phyloP scores from a whole-genome alignment of 1,140 invertebrate genomes.

The Physella acuta region DNA sequence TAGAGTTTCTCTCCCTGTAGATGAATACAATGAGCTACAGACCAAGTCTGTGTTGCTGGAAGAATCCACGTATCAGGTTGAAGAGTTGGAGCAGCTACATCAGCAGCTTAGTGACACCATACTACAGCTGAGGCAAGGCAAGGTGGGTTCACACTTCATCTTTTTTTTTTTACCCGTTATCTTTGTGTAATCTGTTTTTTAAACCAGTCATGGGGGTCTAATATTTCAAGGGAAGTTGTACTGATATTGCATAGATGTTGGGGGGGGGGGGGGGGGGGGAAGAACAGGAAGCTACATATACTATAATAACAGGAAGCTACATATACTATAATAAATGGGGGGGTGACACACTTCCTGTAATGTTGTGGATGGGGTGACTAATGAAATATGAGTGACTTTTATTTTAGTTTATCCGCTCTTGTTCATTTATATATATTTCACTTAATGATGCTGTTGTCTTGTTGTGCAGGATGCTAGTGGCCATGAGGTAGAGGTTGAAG shows the following conservation, averaged over 20 bases:
- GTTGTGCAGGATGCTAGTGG: conserved; percentile 46
- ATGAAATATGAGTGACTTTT: not conserved
- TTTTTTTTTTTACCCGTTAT: too few species aligned
- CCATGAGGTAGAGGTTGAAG: conserved; percentile 49
- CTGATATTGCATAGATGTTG: too few species aligned
- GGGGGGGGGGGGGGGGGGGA: too few species aligned
- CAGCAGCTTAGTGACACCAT: conserved; percentile 38
- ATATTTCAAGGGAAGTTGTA: too few species aligned
- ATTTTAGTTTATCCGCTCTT: not conserved
- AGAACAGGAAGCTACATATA: too few species aligned
- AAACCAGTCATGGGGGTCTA: too few species aligned
- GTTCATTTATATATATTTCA: not conserved
- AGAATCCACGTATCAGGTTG: conserved; percentile 37
- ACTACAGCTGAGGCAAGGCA: conserved; percentile 43
- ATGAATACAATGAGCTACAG: conserved; percentile 39
- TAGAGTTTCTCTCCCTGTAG: conserved; percentile 6
- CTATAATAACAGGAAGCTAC: too few species aligned
- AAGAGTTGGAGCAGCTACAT: conserved; percentile 35
- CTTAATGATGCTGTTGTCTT: too few species aligned
- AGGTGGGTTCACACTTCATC: conserved; percentile 27
- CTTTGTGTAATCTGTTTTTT: too few species aligned
- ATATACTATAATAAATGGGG: too few species aligned
- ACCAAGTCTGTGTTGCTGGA: conserved; percentile 40
- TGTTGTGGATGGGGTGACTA: too few species aligned
- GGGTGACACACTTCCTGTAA: too few species aligned